Conservation (phyloP, 2,113 vertebrate species). For the Caretta caretta region DNA sequence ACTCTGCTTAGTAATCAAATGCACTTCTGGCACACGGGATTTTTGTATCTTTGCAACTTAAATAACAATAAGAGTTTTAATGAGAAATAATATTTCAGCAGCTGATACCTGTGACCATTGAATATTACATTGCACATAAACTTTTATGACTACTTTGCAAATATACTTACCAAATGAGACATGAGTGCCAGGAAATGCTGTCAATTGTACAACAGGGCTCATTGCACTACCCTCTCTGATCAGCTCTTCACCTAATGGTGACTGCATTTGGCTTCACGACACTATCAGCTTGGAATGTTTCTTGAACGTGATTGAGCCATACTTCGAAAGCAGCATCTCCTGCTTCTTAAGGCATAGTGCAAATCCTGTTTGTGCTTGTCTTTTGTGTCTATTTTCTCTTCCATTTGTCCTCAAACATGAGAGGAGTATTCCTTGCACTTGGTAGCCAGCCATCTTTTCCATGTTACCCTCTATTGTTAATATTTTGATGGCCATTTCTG, state of each 20-base stretch:
- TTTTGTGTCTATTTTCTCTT: background rate
- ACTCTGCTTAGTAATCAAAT: background rate
- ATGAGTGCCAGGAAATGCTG: background rate
- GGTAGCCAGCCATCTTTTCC: background rate
- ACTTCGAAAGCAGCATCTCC: background rate
- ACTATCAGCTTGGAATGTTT: background rate
- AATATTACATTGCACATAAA: background rate
- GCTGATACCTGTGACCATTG: background rate
- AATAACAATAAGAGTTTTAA: background rate
- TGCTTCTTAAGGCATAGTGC: background rate
- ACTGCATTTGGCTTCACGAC: background rate
- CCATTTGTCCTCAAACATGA: background rate
- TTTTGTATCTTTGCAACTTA: background rate
- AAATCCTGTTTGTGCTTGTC: background rate
- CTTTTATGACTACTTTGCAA: background rate
- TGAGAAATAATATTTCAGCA: background rate
- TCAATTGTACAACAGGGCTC: background rate
- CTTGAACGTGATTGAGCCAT: background rate
- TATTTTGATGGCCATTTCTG: background rate
- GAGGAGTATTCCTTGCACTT: background rate
- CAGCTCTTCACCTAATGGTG: background rate
- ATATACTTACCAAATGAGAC: background rate
- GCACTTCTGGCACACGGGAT: background rate
- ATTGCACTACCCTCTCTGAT: background rate
- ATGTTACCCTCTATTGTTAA: background rate